Evolutionary conservation across 2,888 invertebrate species (phyloP).

Genomic region (Ecdyonurus torrentis): DNA sequence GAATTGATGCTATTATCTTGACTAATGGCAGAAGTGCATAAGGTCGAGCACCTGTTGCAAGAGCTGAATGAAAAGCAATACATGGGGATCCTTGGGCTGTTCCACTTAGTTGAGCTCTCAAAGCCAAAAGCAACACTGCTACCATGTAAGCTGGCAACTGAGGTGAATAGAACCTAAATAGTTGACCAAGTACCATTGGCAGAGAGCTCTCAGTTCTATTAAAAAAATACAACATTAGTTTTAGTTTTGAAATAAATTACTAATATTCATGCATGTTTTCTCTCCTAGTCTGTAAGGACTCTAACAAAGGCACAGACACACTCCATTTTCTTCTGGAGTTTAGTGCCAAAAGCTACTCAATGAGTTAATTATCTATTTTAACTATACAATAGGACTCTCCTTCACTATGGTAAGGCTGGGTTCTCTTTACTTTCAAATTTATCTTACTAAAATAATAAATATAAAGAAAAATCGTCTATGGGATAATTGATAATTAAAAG

Average conservation of each 20-base stretch:
- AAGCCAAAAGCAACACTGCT: slow-evolving; percentile 42
- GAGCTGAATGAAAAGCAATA: slow-evolving; percentile 36
- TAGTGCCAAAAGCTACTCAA: not conserved
- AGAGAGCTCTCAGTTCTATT: slow-evolving; percentile 30
- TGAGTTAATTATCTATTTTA: not conserved
- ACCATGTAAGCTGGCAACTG: slow-evolving; percentile 47
- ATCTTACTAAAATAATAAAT: too few species aligned
- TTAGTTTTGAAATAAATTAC: not conserved
- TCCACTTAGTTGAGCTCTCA: slow-evolving; percentile 32
- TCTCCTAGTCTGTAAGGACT: not conserved
- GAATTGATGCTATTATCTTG: slow-evolving; percentile 28
- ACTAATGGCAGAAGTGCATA: slow-evolving; percentile 35
- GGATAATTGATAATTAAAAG: too few species aligned
- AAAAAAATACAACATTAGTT: not conserved
- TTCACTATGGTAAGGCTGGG: too few species aligned
- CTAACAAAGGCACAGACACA: too few species aligned
- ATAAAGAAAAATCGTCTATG: too few species aligned
- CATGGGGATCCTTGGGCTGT: slow-evolving; percentile 23
- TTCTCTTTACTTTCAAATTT: too few species aligned
- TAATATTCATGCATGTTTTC: too few species aligned
- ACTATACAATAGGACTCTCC: too few species aligned
- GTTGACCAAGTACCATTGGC: slow-evolving; percentile 40
- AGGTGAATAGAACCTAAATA: slow-evolving; percentile 46
- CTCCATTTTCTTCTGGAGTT: too few species aligned
- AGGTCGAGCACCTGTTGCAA: slow-evolving; percentile 41